These are phyloP conservation scores for Dynastes hyllus DNA, from an alignment of 2,888 invertebrate species.

Conservation along the genomic window DNA sequence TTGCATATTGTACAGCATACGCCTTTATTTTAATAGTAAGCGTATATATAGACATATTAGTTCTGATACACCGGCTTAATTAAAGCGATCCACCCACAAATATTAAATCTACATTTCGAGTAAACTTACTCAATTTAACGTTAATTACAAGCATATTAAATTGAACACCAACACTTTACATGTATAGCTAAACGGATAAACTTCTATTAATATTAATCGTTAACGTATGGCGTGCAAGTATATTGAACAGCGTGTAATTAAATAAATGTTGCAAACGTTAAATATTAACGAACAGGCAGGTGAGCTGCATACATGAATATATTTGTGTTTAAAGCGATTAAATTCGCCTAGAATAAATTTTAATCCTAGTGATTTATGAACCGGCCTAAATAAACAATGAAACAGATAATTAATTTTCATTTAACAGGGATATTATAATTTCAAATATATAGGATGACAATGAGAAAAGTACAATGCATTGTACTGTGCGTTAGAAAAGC, in stretches of 20 bases:
- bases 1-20: background rate
- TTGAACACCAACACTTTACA: background rate
- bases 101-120: background rate
- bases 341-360: background rate
- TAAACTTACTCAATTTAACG: slow-evolving; percentile 31
- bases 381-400: background rate
- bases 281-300: background rate
- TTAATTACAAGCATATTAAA: slow-evolving; percentile 13
- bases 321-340: background rate
- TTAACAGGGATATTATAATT: background rate
- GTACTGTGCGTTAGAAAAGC: too few relatives aligned
- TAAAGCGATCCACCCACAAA: background rate
- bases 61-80: background rate
- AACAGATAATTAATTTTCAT: background rate
- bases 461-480: too few relatives aligned
- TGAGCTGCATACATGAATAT: background rate
- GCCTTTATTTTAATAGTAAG: background rate
- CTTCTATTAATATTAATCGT: slow-evolving; percentile 24
- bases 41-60: too few relatives aligned
- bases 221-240: background rate
- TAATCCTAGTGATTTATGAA: background rate
- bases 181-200: slow-evolving; percentile 7
- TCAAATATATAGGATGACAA: too few relatives aligned
- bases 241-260: background rate
- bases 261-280: background rate